phyloP scores from a whole-genome alignment of 2,888 invertebrate genomes.

The Emmelina monodactyla region DNA sequence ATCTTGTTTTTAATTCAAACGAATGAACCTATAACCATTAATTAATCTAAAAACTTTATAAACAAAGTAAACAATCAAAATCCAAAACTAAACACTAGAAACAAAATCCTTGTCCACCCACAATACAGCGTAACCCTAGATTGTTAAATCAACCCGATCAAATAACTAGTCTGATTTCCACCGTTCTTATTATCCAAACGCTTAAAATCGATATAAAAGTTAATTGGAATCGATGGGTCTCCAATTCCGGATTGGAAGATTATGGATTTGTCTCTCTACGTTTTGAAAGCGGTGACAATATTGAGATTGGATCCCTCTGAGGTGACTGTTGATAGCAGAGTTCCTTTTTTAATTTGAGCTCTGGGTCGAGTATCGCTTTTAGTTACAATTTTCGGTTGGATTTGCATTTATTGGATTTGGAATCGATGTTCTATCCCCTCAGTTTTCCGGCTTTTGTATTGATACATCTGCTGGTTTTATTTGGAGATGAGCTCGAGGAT shows the following conservation, averaged over 20 bases:
- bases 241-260: slow-evolving; percentile 53
- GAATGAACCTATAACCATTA: no score
- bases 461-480: not conserved
- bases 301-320: slow-evolving; percentile 21
- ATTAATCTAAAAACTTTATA: no score
- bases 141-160: not conserved
- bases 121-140: no score
- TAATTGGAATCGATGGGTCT: slow-evolving; percentile 50
- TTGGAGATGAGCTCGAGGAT: not conserved
- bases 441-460: not conserved
- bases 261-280: slow-evolving; percentile 30
- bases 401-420: slow-evolving; percentile 1
- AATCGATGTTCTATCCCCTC: not conserved
- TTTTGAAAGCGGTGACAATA: slow-evolving; percentile 23
- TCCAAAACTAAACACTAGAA: no score
- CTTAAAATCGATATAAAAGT: slow-evolving; percentile 44
- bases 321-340: slow-evolving; percentile 12
- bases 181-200: slow-evolving; percentile 21
- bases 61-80: no score
- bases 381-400: slow-evolving; percentile 4
- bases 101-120: no score
- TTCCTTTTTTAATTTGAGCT: slow-evolving; percentile 7
- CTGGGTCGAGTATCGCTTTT: slow-evolving; percentile 5
- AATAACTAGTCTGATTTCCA: not conserved
- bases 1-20: no score